phyloP scores from a whole-genome alignment of 2,113 vertebrate species.

The zebrafish (Danio rerio) region DNA sequence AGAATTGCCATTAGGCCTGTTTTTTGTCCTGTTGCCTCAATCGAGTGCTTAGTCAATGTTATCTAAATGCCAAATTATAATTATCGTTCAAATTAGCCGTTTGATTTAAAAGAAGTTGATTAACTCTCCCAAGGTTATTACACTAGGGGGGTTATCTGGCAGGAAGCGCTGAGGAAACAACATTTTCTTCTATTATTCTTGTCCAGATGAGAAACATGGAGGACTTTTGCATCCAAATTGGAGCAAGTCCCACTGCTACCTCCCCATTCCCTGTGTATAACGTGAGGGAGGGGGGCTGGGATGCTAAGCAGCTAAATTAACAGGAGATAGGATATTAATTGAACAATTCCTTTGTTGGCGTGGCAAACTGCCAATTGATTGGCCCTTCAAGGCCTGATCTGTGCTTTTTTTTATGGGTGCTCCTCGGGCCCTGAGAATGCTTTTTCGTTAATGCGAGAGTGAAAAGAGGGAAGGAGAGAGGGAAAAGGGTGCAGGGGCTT shows the following conservation, averaged over 20 bases:
- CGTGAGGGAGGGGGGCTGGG: slow-evolving; percentile 72
- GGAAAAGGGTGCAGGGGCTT: slow-evolving; percentile 41
- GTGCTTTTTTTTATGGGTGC: slow-evolving; percentile 52
- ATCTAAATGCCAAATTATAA: slow-evolving; percentile 73
- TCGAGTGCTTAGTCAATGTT: slow-evolving; percentile 63
- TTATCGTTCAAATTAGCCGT: slow-evolving; percentile 69
- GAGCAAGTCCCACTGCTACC: slow-evolving; percentile 48
- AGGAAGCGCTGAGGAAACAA: slow-evolving; percentile 50
- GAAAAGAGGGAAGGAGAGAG: slow-evolving; percentile 25
- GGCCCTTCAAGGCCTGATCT: slow-evolving; percentile 50
- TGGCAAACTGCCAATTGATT: slow-evolving; percentile 90
- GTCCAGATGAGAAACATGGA: slow-evolving; percentile 51
- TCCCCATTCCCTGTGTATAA: slow-evolving; percentile 36
- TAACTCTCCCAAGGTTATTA: slow-evolving; percentile 65
- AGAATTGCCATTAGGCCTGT: slow-evolving; percentile 62
- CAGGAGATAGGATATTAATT: slow-evolving; percentile 84
- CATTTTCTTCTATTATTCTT: slow-evolving; percentile 59
- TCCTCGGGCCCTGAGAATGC: slow-evolving; percentile 12
- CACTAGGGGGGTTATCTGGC: slow-evolving; percentile 61
- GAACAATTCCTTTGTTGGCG: slow-evolving; percentile 90
- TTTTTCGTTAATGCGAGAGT: slow-evolving; percentile 30
- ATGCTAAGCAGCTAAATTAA: slow-evolving; percentile 82
- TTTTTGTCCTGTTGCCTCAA: slow-evolving; percentile 66
- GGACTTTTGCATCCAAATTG: slow-evolving; percentile 50
- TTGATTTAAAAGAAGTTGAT: slow-evolving; percentile 69